Base-by-base conservation (phyloP, 1,140 invertebrate species). In the Ditylenchus dipsaci region DNA sequence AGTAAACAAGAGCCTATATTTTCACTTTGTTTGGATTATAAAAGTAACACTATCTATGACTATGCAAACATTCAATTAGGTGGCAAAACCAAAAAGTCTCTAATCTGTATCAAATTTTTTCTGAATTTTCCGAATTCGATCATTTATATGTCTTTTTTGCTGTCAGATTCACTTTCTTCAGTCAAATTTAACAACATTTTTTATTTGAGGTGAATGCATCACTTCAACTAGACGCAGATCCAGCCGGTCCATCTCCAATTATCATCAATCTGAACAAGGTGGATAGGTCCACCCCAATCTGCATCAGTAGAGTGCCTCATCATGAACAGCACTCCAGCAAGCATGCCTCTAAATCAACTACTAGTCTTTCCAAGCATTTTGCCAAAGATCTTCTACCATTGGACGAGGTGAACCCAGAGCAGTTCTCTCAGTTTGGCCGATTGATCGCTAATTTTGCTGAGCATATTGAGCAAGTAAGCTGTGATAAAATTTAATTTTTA, bases 241-340 rank as follows among this genome's bases (percentile, higher is more conserved):
- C 75, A 5, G 65, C 69, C 3, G 75, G 53, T 19, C 27, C 53
- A 9, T 42, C 66, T 5, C 53, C 67, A 13, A 27, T 69, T 21
- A 42, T 75, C 0, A 42, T 73, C 49, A 73, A 75, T 60, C 27
- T 75, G 13, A 69, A 43, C 21, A 77, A 73, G 33, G 74, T 73
- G 11, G 64, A 63, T 43, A 15, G 47, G 21, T 61, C 38, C 11
- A 61, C 47, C 8, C 49, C 29, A 3, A 59, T 75, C 27, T 33
- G 58, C 21, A 27, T 64, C 1, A 57, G 74, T 8, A 38, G 65
- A n/a, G 60, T 65, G 17, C n/a, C 1, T 17, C 57, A n/a, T 1
- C 0, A 1, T 23, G n/a, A 63, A 38, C 49, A n/a, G 23, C 27
- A 43, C n/a, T 62, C 19, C 60, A 38, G 49, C 13, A 63, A 64